Base-by-base conservation (phyloP, 1,140 invertebrate species). In the Delia radicum region DNA sequence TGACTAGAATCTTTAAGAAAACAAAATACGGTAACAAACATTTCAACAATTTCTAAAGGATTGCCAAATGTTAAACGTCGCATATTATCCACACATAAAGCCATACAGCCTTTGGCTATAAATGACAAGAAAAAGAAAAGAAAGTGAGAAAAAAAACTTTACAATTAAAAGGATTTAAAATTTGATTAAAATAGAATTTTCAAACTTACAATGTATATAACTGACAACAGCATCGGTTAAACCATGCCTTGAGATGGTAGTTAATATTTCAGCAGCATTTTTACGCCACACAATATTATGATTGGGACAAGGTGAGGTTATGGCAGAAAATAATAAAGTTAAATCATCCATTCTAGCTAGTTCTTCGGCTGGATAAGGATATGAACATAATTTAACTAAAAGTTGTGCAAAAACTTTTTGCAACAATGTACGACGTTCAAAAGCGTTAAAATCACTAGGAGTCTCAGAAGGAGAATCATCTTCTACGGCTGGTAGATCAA, bases 1-100 rank as follows among this genome's bases (percentile, higher is more conserved):
- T 98, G 96, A 87, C 96, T 96, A n/a, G 97, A 99, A 86, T 99
- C 97, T 89, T 98, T 98, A 69, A 99, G 89, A 87, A 99, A 98
- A 89, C 97, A 98, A 88, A 99, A 98, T 31, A 99, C 93, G 13
- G 96, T 97, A 33, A 98, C 95, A 89, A 99, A 97, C 96, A 99
- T 98, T 88, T 99, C 96, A 13, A 98, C 95, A 77, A 98, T 92
- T 88, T 99, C 97, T 80, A 98, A 88, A n/a, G 96, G 96, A 77
- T 94, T 94, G 80, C 98, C 88, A 86, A 98, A 95, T 80, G 93
- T 92, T 88, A 96, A 92, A 83, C 94, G 91, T 89, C 97, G 94
- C 94, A 99, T 97, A 88, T 99, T 99, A 86, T 99, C 96, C 80
- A 99, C 93, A 88, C 97, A 99, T 71, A 96, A 89, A 73, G 92